Base-by-base conservation (phyloP, 2,797 vertebrate genomes). In the Chlorospingus semifuscus region DNA sequence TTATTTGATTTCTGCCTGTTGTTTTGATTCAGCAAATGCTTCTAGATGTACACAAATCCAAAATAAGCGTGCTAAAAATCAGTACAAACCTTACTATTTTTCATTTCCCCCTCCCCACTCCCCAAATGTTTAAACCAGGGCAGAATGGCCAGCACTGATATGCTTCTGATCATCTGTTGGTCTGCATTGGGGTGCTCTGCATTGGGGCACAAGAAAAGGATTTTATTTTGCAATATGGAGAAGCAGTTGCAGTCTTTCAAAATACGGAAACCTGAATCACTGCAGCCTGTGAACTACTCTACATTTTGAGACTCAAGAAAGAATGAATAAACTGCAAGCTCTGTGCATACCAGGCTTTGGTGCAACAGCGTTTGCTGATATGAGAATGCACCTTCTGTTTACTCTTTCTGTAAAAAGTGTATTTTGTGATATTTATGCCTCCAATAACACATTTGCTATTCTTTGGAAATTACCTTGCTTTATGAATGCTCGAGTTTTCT, bases 91-190 rank as follows among this genome's bases (percentile, higher is more conserved):
- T 85, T 24, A 3, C 15, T 41, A 36, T 27, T 59, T 37, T 52
- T 9, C 32, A 0, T 9, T 29, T 10, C 18, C 24, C 23, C 7
- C 46, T 10, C 6, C 27, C 4, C 3, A 4, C n/a, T n/a, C 26
- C 32, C 10, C 30, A 9, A 10, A 6, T 72, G 9, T 87, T 84
- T 75, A 79, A 81, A 47, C 6, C 41, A 56, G 30, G 22, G 21
- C 22, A 24, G 34, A 75, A 83, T 3, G 1, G 12, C 59, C 19
- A 50, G 24, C 9, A 23, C 5, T 65, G 36, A 41, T 19, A 18
- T 0, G 2, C 11, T 55, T 50, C 26, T 55, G 42, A 37, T 59
- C n/a, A 56, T 78, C 53, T 74, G 24, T 42, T 61, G 29, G 4
- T 64, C 68, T 47, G 34, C 41, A 30, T 4, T 46, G 47, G 24